Evolutionary conservation across 2,797 vertebrate species (phyloP), one percentile per base, ranked within the genome.

Genomic region (Darevskia nairensis): DNA sequence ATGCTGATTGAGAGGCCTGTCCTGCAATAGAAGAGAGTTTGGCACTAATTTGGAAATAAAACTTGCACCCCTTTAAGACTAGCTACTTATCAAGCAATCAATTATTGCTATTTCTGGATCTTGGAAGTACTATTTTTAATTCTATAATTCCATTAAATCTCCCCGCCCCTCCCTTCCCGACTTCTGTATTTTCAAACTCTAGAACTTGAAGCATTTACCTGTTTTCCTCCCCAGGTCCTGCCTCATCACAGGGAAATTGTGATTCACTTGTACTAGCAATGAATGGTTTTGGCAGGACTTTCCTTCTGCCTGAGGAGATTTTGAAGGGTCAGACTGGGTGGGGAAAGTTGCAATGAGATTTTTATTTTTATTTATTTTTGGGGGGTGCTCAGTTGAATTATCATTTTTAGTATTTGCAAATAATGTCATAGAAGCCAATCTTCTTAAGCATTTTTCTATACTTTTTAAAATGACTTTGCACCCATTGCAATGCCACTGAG

Each of bases 11-110:
- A 6, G 93, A 89, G 91, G 90, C 94, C 89, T 93, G 46, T 89
- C 87, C 89, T 88, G 91, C 82, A 77, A 88, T 85, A 71, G 86
- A 92, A 91, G 76, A 91, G 83, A 44, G 44, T 90, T 80, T 94
- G 93, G 86, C 88, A 80, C 72, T 94, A 88, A 94, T 91, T 94
- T 91, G 89, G 66, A 90, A 84, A 84, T 93, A 80, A 92, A 93
- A 90, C 88, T 88, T 64, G 88, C 86, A 86, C 92, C 82, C 86
- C 80, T 80, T 92, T 41, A 84, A 85, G 93, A 89, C 84, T 46
- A 82, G 74, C 82, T 94, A 85, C 94, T 95, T 94, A 88, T 93
- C 90, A 94, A 93, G 76, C 41, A 87, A 89, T 74, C 89, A 86
- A 21, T 91, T 86, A 86, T 80, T 76, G 88, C 79, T 90, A 89